These are phyloP conservation scores for Trachemys scripta DNA, from an alignment of 2,113 vertebrate genomes.

Conservation along the genomic window DNA sequence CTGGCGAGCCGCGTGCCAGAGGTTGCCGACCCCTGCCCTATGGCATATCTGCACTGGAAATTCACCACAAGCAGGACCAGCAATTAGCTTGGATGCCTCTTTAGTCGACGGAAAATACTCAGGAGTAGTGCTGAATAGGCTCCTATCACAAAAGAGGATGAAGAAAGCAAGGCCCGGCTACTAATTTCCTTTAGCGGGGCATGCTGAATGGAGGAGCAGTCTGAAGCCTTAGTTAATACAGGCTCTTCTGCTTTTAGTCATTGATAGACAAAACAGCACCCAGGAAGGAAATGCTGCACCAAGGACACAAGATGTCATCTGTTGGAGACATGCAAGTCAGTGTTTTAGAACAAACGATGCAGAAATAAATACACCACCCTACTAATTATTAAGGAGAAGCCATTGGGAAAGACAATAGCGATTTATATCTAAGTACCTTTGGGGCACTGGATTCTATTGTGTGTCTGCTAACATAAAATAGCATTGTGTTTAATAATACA, in stretches of 20 bases:
- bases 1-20: no score
- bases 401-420: accelerated
- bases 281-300: accelerated
- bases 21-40: background rate
- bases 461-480: background rate
- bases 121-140: background rate
- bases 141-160: background rate
- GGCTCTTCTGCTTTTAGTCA: background rate
- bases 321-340: background rate
- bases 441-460: background rate
- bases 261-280: background rate
- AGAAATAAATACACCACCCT: background rate
- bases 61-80: background rate
- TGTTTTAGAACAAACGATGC: background rate
- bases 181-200: background rate
- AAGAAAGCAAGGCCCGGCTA: background rate
- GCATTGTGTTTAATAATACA: background rate
- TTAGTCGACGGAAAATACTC: background rate
- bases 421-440: background rate
- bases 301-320: background rate
- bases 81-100: background rate
- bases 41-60: background rate
- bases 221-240: background rate
- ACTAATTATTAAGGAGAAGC: background rate
- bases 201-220: background rate